Percentiles rank a stretch among this genome's conserved stretches.
Evolutionary conservation across 2,888 invertebrate species (phyloP).

Genomic region (Harpalus rubripes): DNA sequence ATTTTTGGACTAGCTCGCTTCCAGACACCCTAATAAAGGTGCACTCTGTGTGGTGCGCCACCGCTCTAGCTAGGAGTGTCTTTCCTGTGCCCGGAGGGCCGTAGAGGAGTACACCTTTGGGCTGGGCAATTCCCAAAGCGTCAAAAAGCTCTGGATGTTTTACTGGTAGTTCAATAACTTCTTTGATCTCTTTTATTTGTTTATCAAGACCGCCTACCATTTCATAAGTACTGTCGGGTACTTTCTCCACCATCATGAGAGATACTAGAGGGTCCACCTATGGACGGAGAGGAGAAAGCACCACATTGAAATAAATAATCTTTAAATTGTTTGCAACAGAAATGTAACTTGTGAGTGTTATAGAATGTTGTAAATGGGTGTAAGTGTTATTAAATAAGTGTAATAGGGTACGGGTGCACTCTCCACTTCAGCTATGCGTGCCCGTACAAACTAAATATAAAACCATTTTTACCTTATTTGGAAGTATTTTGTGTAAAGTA

Average conservation of each 20-base stretch:
- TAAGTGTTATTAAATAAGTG: no score
- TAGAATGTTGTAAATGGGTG: no score
- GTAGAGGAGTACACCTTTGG: constrained; percentile 97
- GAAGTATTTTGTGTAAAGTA: constrained; percentile 98
- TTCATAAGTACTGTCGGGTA: constrained; percentile 99
- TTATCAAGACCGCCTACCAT: constrained; percentile 99
- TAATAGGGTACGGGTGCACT: no score
- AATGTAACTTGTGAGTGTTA: no score
- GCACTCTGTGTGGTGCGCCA: constrained; percentile 99
- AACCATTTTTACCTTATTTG: constrained; percentile 96
- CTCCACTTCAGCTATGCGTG: no score
- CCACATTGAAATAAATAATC: neutral
- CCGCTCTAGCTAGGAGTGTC: constrained; percentile 97
- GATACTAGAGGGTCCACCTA: constrained; percentile 98
- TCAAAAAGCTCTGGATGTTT: constrained; percentile 99
- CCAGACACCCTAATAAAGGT: constrained; percentile 99
- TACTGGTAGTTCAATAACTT: constrained; percentile 99
- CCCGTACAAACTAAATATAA: neutral
- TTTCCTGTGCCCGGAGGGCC: constrained; percentile 98
- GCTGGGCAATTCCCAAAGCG: constrained; percentile 98
- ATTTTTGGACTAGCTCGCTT: constrained; percentile 99
- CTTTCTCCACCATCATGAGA: constrained; percentile 99
- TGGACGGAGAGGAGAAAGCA: neutral
- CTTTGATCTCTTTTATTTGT: constrained; percentile 99
- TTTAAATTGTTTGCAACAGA: no score